Conservation (phyloP, 2,888 invertebrate genomes). For the Epistrophella euchroma region DNA sequence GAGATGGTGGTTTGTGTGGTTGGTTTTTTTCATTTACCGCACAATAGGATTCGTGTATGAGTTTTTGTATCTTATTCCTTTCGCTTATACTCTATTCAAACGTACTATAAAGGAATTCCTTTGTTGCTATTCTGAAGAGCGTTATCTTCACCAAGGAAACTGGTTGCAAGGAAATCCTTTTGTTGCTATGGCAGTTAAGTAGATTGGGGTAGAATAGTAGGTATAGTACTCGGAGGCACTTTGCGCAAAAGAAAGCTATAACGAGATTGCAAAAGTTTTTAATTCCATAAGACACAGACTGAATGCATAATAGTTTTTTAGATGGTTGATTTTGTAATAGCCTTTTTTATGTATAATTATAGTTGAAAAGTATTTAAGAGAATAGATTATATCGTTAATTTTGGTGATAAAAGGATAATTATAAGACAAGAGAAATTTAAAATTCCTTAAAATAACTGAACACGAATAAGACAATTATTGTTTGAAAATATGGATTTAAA, state of each 20-base stretch:
- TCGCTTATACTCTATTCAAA: not conserved
- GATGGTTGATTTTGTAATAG: slow-evolving; percentile 45
- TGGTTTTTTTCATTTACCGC: slow-evolving; percentile 54
- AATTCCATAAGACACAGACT: slow-evolving; percentile 38
- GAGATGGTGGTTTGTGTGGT: slow-evolving; percentile 13
- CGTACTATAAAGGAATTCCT: slow-evolving; percentile 48
- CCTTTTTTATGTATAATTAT: not conserved
- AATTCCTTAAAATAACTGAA: too few species aligned
- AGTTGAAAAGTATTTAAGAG: slow-evolving; percentile 12
- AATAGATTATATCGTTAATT: slow-evolving; percentile 4
- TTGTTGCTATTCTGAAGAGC: slow-evolving; percentile 60
- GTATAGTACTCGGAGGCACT: not conserved
- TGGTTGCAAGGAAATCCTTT: slow-evolving; percentile 46
- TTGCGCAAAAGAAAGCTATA: slow-evolving; percentile 46
- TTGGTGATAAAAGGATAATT: not conserved
- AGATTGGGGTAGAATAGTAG: slow-evolving; percentile 5
- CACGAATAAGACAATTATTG: too few species aligned
- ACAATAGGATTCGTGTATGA: slow-evolving; percentile 56
- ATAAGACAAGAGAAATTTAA: too few species aligned
- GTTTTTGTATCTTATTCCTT: slow-evolving; percentile 40
- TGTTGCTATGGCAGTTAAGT: slow-evolving; percentile 39
- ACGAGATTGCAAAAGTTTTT: slow-evolving; percentile 71
- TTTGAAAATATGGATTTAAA: too few species aligned
- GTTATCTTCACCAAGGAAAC: slow-evolving; percentile 25
- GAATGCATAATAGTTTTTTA: slow-evolving; percentile 36